Evolutionary conservation across 1,140 invertebrate species (phyloP), one percentile per base, ranked within the genome.

Genomic region (Danaus plexippus): DNA sequence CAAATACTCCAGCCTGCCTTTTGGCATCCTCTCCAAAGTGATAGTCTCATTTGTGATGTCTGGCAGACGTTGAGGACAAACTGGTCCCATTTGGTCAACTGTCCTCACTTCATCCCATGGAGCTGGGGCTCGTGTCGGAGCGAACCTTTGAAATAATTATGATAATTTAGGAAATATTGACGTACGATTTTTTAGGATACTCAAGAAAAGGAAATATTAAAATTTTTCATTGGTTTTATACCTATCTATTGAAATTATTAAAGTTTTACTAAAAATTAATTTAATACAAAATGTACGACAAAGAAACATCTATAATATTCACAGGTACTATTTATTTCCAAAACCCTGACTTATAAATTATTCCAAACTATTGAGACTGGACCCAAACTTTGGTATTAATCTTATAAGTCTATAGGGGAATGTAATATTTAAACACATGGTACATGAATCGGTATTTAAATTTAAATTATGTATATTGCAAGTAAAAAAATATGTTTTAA

Each of bases 61-160:
- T 22, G 93, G 94, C 53, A 95, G 87, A 66, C 92, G 91, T 87
- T 98, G 97, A 0, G 97, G 97, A 80, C 97, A 98, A 7, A 97
- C 96, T 0, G 96, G 94, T 45, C 94, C 92, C 70, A 95, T 90
- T 43, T 91, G 90, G 66, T 96, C 92, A 11, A 96, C 93, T 11
- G 92, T 88, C 67, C 92, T 90, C 52, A 95, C 91, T 45, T 95
- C 95, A 47, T 95, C 92, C 96, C 96, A 97, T 2, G 95, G 95
- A 47, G 92, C 92, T 3, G 95, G 94, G 10, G 96, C 93, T 54
- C 95, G 89, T 0, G 96, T 97, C 43, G 96, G 96, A 71, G 95
- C 96, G 74, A 98, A 98, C 63, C 96, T 91, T 52, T 85, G 52
- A 52, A 32, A 6, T 32, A 3, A 32, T 32, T 32, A 32, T 32